Evolutionary conservation across 2,797 vertebrate genomes (phyloP).

Genomic region (Euphonia xanthogaster): DNA sequence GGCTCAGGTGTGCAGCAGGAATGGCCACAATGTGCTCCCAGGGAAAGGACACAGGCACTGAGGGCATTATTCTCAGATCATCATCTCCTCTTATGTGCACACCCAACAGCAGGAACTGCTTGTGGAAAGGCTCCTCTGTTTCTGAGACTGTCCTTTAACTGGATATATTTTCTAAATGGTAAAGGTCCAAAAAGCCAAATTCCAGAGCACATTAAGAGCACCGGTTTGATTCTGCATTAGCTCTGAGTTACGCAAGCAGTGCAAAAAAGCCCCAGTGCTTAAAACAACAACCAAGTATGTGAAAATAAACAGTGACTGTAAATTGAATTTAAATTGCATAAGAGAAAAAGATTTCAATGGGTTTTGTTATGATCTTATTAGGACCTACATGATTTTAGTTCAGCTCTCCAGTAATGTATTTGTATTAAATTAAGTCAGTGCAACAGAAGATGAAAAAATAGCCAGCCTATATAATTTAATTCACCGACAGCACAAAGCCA

Average conservation of each 20-base stretch:
- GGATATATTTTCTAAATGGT: background rate
- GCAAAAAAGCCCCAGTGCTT: slow-evolving; percentile 2
- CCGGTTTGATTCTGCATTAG: slow-evolving; percentile 18
- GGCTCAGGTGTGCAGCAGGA: background rate
- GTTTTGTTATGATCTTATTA: slow-evolving; percentile 38
- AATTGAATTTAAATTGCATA: slow-evolving; percentile 68
- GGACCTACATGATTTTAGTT: background rate
- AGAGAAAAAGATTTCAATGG: slow-evolving; percentile 40
- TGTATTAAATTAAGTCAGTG: background rate
- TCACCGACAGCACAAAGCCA: slow-evolving; percentile 12
- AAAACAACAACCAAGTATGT: slow-evolving; percentile 55
- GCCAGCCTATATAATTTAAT: background rate
- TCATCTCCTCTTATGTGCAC: background rate
- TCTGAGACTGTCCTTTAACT: background rate
- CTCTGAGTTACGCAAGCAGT: slow-evolving; percentile 45
- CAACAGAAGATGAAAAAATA: slow-evolving; percentile 10
- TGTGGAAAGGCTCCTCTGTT: background rate
- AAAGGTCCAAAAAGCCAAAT: background rate
- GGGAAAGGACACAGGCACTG: background rate
- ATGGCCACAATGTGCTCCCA: background rate
- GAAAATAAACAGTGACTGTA: slow-evolving; percentile 67
- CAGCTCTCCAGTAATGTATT: slow-evolving; percentile 4
- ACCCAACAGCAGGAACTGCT: background rate
- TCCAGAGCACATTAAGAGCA: slow-evolving; percentile 29
- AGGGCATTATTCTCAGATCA: background rate